Conservation (phyloP, 2,888 invertebrate genomes). For the Pammene fasciana region DNA sequence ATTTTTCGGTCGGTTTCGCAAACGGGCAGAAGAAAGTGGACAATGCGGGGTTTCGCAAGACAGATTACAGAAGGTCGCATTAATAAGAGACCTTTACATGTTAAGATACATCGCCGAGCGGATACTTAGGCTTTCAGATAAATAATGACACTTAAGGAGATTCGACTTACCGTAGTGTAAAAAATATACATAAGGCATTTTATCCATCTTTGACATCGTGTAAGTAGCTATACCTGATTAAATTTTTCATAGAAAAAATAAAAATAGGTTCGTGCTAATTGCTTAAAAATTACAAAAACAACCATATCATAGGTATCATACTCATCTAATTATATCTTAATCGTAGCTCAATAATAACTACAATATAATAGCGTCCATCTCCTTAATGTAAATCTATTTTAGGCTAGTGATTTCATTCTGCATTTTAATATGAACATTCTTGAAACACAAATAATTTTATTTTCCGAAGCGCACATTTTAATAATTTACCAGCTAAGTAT, state of each 20-base stretch:
- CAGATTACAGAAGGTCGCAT: constrained; percentile 77
- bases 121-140: constrained; percentile 15
- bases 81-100: constrained; percentile 69
- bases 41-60: constrained; percentile 78
- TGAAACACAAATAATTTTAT: background rate
- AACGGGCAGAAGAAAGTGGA: constrained; percentile 70
- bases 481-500: background rate
- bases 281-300: too few species aligned
- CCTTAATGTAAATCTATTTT: too few species aligned
- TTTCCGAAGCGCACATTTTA: background rate
- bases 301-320: too few species aligned
- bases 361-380: too few species aligned
- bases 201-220: too few species aligned
- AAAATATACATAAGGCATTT: background rate
- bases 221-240: too few species aligned
- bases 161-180: background rate
- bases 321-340: too few species aligned
- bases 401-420: too few species aligned
- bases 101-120: constrained; percentile 47
- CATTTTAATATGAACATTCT: background rate
- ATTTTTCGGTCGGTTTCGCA: constrained; percentile 55
- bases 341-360: too few species aligned
- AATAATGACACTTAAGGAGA: constrained; percentile 5
- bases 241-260: too few species aligned
- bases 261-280: too few species aligned